Percentiles rank a stretch among this genome's conserved stretches.
These are phyloP conservation scores for Drosophila diplacantha DNA, from an alignment of 2,888 invertebrate species.

Conservation along the genomic window DNA sequence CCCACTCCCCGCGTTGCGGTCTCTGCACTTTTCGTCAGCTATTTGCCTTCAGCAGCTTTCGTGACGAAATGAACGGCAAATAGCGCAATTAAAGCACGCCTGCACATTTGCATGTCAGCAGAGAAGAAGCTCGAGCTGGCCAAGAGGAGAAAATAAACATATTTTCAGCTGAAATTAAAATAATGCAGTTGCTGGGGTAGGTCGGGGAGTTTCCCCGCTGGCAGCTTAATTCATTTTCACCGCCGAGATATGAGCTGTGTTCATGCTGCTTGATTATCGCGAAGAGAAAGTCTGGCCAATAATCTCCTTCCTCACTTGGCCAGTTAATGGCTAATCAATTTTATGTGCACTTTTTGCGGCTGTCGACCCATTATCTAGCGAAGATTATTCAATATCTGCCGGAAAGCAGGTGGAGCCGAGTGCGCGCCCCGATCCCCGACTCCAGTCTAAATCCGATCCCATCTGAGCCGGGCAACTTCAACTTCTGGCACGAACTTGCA, in stretches of 20 bases:
- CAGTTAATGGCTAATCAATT: constrained; percentile 58
- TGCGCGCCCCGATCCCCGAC: background rate
- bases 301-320: constrained; percentile 23
- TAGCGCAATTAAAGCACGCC: constrained; percentile 5
- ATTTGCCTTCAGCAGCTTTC: constrained; percentile 25
- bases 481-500: constrained; percentile 10
- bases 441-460: constrained; percentile 10
- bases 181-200: constrained; percentile 1
- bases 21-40: constrained; percentile 23
- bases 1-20: constrained; percentile 6
- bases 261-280: constrained; percentile 41
- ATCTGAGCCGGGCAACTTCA: constrained; percentile 2
- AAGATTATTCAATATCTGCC: constrained; percentile 49
- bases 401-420: constrained; percentile 30
- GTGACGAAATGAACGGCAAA: constrained; percentile 26
- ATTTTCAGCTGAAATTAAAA: constrained; percentile 1
- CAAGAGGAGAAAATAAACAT: constrained; percentile 2
- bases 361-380: constrained; percentile 31
- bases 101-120: constrained; percentile 30
- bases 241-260: constrained; percentile 4
- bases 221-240: constrained; percentile 11
- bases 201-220: constrained; percentile 1
- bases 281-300: constrained; percentile 47
- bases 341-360: constrained; percentile 40
- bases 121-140: constrained; percentile 4